Base-by-base conservation (phyloP, 1,140 invertebrate genomes). In the Forficula auricularia region DNA sequence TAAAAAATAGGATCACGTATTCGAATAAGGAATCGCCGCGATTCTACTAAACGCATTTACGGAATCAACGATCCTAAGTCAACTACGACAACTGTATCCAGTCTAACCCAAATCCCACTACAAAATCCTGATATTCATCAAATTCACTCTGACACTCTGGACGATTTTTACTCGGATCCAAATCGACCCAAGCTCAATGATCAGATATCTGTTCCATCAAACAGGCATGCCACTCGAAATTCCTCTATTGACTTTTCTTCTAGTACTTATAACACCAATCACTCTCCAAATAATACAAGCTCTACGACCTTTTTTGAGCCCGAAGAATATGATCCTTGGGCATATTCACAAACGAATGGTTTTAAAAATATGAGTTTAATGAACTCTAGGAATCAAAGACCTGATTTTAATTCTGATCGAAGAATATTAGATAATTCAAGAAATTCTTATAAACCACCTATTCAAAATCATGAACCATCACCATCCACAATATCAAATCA, bases 261-360 rank as follows among this genome's bases (percentile, higher is more conserved):
- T n/a, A n/a, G 9, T 9, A 9, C 31, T n/a, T 32, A n/a, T 32
- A 9, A 9, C 31, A n/a, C 9, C n/a, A n/a, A n/a, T 9, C 9
- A n/a, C 31, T 9, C 9, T n/a, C 9, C 9, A 9, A 32, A n/a
- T n/a, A 9, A n/a, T n/a, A n/a, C 9, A 9, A n/a, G n/a, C 9
- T 32, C 31, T 32, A 9, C 31, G 9, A 32, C n/a, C 9, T 36
- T 18, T n/a, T 6, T 6, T 14, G 16, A 14, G 13, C 35, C 16
- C 15, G 42, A 37, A 33, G 47, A 37, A 16, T 49, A 49, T 31
- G 48, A 49, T 35, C 48, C 48, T 9, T 49, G 48, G 48, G 36
- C 40, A 7, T 49, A 47, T 27, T 35, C 40, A 10, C 32, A 47
- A 40, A 47, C 44, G 10, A 44, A 48, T 27, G 43, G 44, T n/a